Percentiles rank a stretch among this genome's conserved stretches.
Evolutionary conservation across 2,888 invertebrate genomes (phyloP).

Genomic region (Caenorhabditis panamensis): DNA sequence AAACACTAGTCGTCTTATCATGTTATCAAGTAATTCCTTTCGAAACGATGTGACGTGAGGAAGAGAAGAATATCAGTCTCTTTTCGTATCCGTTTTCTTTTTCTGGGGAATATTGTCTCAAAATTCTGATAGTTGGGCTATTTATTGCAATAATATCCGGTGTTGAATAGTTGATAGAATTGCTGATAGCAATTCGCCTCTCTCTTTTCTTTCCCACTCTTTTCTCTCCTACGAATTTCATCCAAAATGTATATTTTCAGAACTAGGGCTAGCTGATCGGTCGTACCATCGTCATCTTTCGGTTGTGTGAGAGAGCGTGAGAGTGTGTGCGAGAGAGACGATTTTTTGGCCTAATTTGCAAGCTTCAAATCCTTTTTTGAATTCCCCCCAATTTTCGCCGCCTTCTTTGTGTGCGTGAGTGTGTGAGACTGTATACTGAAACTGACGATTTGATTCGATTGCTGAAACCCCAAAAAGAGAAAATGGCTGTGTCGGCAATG

Average conservation of each 20-base stretch:
- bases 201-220: slow-evolving; percentile 2
- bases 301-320: slow-evolving; percentile 57
- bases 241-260: slow-evolving; percentile 25
- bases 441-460: slow-evolving; percentile 20
- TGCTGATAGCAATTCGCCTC: background rate
- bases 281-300: slow-evolving; percentile 47
- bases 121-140: background rate
- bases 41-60: slow-evolving; percentile 10
- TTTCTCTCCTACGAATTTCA: background rate
- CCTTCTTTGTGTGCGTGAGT: slow-evolving; percentile 47
- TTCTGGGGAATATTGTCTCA: background rate
- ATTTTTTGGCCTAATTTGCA: slow-evolving; percentile 40
- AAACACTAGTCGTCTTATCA: slow-evolving; percentile 31
- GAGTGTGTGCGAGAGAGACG: slow-evolving; percentile 49
- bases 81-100: background rate
- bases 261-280: slow-evolving; percentile 53
- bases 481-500: slow-evolving; percentile 47
- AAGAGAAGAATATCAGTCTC: background rate
- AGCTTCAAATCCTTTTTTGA: slow-evolving; percentile 8
- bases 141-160: background rate
- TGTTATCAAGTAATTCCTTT: slow-evolving; percentile 25
- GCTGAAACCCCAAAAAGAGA: slow-evolving; percentile 19
- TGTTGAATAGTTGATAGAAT: too few relatives aligned
- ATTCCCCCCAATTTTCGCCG: slow-evolving; percentile 2
- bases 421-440: slow-evolving; percentile 51